phyloP scores from a whole-genome alignment of 1,140 invertebrate species.

The Antheraea mylitta region DNA sequence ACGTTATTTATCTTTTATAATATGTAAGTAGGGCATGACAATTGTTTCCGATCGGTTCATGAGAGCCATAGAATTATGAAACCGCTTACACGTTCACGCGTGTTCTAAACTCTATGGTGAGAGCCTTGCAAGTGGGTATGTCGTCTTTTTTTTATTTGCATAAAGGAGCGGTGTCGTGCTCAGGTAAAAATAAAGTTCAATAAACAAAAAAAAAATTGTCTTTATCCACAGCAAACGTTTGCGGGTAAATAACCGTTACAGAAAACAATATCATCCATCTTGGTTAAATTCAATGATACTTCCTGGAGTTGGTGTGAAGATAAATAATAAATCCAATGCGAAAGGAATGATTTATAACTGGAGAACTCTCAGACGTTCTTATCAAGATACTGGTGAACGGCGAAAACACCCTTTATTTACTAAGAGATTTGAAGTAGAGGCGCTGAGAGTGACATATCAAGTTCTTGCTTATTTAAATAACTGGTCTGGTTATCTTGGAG shows the following conservation, averaged over 20 bases:
- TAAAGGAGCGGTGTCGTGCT: no score
- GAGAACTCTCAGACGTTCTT: slow-evolving; percentile 32
- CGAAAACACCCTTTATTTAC: slow-evolving; percentile 47
- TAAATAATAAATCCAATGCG: slow-evolving; percentile 49
- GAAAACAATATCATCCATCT: background rate
- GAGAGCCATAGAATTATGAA: no score
- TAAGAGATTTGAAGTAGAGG: slow-evolving; percentile 21
- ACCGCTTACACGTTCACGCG: no score
- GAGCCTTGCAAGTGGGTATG: no score
- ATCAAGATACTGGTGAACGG: slow-evolving; percentile 32
- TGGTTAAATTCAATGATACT: slow-evolving; percentile 45
- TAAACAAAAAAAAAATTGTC: background rate
- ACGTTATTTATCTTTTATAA: no score
- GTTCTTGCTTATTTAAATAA: no score
- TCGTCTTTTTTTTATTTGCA: no score
- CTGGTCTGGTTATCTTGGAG: no score
- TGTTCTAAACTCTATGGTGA: no score
- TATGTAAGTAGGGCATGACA: no score
- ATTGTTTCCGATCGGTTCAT: no score
- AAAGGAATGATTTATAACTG: slow-evolving; percentile 50
- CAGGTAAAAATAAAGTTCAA: no score
- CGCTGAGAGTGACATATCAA: slow-evolving; percentile 21
- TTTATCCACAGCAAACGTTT: background rate
- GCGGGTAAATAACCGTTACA: background rate
- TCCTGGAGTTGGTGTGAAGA: slow-evolving; percentile 23